Conservation (phyloP, 2,888 invertebrate genomes). For the Platycnemis pennipes region DNA sequence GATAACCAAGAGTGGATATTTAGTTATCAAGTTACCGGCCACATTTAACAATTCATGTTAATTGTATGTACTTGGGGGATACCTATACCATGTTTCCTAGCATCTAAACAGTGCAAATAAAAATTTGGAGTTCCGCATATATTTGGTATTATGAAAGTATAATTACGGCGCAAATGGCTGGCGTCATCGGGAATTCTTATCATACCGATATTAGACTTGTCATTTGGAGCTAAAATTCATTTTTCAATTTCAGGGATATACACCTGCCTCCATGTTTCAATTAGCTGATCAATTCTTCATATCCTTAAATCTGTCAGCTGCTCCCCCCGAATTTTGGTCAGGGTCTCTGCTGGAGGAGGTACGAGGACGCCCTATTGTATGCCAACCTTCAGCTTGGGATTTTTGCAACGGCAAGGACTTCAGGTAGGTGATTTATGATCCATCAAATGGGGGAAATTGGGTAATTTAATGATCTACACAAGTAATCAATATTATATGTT, state of each 20-base stretch:
- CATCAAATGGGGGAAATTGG: background rate
- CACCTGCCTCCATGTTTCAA: conserved; percentile 90
- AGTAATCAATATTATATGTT: no score
- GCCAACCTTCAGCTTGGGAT: conserved; percentile 97
- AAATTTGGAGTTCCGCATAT: no score
- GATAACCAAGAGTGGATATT: no score
- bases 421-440: conserved; percentile 81
- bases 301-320: conserved; percentile 91
- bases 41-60: no score
- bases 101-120: no score
- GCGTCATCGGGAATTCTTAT: no score
- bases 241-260: conserved; percentile 80
- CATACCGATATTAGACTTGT: no score
- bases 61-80: no score
- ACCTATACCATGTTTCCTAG: no score
- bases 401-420: conserved; percentile 94
- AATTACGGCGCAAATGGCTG: no score
- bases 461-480: background rate
- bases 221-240: background rate
- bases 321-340: conserved; percentile 94
- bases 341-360: conserved; percentile 92
- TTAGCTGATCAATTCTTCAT: conserved; percentile 95
- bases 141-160: no score
- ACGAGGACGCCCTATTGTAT: conserved; percentile 87
- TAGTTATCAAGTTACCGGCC: no score